Evolutionary conservation across 2,113 vertebrate genomes (phyloP).

Genomic region (Corvus hawaiiensis): DNA sequence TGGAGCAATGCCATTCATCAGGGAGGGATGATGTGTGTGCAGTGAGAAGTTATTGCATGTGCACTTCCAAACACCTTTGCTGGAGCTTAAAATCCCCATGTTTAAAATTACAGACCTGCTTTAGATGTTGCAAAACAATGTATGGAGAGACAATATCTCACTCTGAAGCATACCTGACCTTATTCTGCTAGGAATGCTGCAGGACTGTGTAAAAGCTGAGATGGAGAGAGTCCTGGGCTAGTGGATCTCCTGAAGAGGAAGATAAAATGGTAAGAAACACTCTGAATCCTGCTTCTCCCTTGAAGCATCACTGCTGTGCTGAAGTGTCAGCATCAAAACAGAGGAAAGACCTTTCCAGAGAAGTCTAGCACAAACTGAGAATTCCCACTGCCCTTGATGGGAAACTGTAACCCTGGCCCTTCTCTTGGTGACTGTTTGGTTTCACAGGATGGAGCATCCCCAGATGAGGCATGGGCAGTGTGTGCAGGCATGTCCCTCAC

Average conservation of each 20-base stretch:
- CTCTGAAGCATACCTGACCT: background rate
- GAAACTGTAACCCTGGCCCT: background rate
- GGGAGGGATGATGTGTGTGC: background rate
- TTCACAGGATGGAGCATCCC: background rate
- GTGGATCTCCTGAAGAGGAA: background rate
- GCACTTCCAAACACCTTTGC: background rate
- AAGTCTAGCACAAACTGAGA: background rate
- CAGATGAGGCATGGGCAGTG: fast-evolving
- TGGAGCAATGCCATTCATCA: background rate
- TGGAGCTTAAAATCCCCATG: background rate
- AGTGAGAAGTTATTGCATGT: background rate
- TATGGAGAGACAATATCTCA: background rate
- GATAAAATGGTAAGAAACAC: background rate
- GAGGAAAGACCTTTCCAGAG: background rate
- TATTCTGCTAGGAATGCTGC: background rate
- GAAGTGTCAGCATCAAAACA: background rate
- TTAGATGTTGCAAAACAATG: background rate
- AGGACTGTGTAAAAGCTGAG: background rate
- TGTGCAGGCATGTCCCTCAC: background rate
- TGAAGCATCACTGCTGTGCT: background rate
- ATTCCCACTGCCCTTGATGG: fast-evolving
- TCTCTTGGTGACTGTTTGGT: background rate
- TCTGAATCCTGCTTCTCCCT: background rate
- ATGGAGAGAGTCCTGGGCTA: background rate
- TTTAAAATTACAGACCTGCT: background rate